A percentile compares a stretch with the other conserved stretches of the same genome.
These are phyloP conservation scores for Thecocarcelia acutangulata DNA, from an alignment of 2,888 invertebrate genomes.

Conservation along the genomic window DNA sequence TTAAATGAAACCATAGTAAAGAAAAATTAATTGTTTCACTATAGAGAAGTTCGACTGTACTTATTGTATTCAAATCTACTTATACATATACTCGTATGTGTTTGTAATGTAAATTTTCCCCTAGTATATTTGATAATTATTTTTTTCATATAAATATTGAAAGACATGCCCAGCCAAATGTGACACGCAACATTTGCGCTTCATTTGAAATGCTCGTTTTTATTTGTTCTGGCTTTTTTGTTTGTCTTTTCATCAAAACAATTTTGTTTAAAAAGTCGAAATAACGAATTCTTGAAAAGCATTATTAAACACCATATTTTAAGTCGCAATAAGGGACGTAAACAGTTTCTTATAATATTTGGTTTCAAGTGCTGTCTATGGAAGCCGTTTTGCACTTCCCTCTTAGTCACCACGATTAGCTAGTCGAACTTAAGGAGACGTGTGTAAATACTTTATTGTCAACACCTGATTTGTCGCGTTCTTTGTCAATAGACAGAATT, in stretches of 20 bases:
- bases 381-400: no score
- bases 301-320: slow-evolving; percentile 27
- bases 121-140: slow-evolving; percentile 14
- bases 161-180: slow-evolving; percentile 48
- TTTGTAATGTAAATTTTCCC: slow-evolving; percentile 32
- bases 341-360: no score
- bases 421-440: no score
- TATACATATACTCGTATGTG: not conserved
- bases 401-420: no score
- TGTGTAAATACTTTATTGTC: no score
- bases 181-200: slow-evolving; percentile 69
- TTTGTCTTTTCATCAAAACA: slow-evolving; percentile 31
- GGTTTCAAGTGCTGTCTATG: no score
- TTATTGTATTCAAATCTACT: not conserved
- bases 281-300: slow-evolving; percentile 27
- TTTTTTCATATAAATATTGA: slow-evolving; percentile 20
- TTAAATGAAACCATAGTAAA: no score
- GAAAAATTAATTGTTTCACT: no score
- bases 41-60: no score
- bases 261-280: slow-evolving; percentile 28
- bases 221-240: slow-evolving; percentile 21
- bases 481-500: no score
- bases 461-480: no score
- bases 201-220: slow-evolving; percentile 52
- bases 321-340: slow-evolving; percentile 52